Base-by-base conservation (phyloP, 2,797 vertebrate species). In the Luscinia luscinia region DNA sequence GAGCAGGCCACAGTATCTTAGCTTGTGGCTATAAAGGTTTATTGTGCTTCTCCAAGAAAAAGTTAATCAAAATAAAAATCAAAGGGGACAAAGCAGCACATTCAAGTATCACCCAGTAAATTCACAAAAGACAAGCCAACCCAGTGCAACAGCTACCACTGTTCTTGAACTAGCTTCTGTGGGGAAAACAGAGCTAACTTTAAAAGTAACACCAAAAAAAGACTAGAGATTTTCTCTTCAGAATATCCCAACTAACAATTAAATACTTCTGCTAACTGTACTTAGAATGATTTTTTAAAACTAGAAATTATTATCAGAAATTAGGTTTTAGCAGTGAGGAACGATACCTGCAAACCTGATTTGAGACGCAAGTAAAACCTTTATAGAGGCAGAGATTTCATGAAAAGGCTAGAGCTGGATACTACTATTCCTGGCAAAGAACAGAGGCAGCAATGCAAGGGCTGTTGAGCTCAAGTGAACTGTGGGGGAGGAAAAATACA, bases 31-130 rank as follows among this genome's bases (percentile, higher is more conserved):
- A 77, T 67, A 96, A 61, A 96, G 85, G 81, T 80, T 90, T 75
- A 43, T 54, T 93, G 69, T 89, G 30, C 76, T 95, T 64, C 76
- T 58, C 68, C 70, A 90, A 92, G 81, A 82, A 72, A 87, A 90
- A 87, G 72, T 62, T 85, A 52, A 89, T 89, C 68, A 90, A 80
- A 94, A 89, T 78, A 64, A 90, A 92, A 81, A 91, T 46, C 64
- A 67, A 90, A 93, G 51, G 59, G n/a, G 68, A 94, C 79, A 94
- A 86, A 87, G 62, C 38, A 90, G 72, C 73, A 94, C 83, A 95
- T 96, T 92, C 45, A 90, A 59, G 48, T 55, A 81, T 68, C 23
- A 41, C 74, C 92, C 94, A 76, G 41, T 41, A 49, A 94, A 94
- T 34, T 23, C 77, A 92, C 40, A 91, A 84, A 93, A 92, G 52